Conservation (phyloP, 2,797 vertebrate genomes). For the Chromis chromis region DNA sequence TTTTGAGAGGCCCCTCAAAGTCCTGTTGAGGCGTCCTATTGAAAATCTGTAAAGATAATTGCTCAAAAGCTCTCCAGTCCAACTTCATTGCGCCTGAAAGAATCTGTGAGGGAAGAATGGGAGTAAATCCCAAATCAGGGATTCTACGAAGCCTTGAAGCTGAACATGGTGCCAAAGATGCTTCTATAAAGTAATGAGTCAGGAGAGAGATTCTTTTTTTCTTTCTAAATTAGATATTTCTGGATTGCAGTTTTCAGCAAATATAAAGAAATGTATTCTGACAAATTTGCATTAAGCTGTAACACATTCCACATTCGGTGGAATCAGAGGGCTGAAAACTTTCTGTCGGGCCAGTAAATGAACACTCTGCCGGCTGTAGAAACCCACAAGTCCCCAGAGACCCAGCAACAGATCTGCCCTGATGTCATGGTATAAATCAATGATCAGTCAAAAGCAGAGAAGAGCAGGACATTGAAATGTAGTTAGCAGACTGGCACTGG, state of each 20-base stretch:
- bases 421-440: slow-evolving; percentile 29
- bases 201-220: not conserved
- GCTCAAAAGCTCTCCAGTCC: slow-evolving; percentile 10
- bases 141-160: slow-evolving; percentile 26
- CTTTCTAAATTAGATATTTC: slow-evolving; percentile 1
- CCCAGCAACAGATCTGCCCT: not conserved
- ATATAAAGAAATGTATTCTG: not conserved
- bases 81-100: not conserved
- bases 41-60: slow-evolving; percentile 26
- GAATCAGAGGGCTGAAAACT: not conserved
- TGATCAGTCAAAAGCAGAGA: slow-evolving; percentile 23
- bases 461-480: not conserved
- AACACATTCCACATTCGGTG: not conserved
- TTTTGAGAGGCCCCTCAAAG: slow-evolving; percentile 25
- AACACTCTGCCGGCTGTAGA: not conserved
- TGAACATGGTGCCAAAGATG: slow-evolving; percentile 16
- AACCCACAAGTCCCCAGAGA: slow-evolving; percentile 9
- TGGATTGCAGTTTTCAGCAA: slow-evolving; percentile 10
- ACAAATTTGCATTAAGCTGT: not conserved
- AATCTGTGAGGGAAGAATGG: slow-evolving; percentile 20
- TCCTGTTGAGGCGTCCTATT: slow-evolving; percentile 8
- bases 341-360: not conserved
- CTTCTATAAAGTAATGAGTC: not conserved
- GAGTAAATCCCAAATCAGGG: slow-evolving; percentile 21
- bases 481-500: not conserved